Base-by-base conservation (phyloP, 2,888 invertebrate genomes). In the Dynastes hyllus region DNA sequence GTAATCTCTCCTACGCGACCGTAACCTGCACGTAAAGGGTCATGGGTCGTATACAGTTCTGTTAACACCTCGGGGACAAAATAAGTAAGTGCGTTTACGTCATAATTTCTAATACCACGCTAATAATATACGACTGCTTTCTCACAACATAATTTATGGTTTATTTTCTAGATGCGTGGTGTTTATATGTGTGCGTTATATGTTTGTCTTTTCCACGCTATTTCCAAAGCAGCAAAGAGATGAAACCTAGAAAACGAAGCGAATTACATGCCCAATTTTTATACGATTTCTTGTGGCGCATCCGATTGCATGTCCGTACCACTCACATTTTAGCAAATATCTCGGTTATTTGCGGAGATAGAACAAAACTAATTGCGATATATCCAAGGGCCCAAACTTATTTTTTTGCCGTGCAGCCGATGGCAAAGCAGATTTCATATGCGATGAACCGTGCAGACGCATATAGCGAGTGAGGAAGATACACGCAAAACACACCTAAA, bases 41-140 rank as follows among this genome's bases (percentile, higher is more conserved):
- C 83, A 84, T 55, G 79, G 83, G 84, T 83, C 82, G 79, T 77
- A 75, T 71, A 80, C 80, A 80, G 82, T 83, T 82, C 84, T 84
- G 83, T 84, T 84, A 84, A 83, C 84, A 84, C 84, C 84, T 83
- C 82, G 76, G 84, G 84, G 82, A 82, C 81, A 79, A 81, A 82
- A 82, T 79, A 79, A 81, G 81, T 79, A 79, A 81, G 81, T 80
- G 79, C 82, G 79, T 81, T 80, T 80, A 79, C 81, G 69, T 80
- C 80, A 67, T 78, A 80, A 77, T 75, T 80, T 80, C 75, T 66
- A 77, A 75, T 80, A 67, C 67, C 66, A 73, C 63, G 80, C 66
- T 77, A 80, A 77, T 76, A 80, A 80, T 67, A 77, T 69, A 76
- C 55, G 70, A 75, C 50, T 37, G 61, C 55, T 75, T 75, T 75